A percentile compares a stretch with the other conserved stretches of the same genome.
These are phyloP conservation scores for Bucco capensis DNA, from an alignment of 2,113 vertebrate genomes.

Conservation along the genomic window DNA sequence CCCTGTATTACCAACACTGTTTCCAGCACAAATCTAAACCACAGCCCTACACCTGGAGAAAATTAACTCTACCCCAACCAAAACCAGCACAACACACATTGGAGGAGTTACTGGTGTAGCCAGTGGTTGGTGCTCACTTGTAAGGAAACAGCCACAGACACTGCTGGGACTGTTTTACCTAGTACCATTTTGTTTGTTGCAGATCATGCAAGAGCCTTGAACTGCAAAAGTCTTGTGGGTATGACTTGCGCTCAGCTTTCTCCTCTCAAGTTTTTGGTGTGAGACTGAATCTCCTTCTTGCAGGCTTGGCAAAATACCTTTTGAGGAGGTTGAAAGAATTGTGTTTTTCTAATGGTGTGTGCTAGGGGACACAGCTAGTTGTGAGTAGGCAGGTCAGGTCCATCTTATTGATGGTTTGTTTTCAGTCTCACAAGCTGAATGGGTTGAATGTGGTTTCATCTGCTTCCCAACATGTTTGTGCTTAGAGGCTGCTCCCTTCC, in stretches of 20 bases:
- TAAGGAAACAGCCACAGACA: not conserved
- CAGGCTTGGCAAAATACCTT: not conserved
- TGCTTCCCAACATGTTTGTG: fast-evolving
- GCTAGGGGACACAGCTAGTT: not conserved
- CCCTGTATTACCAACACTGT: not conserved
- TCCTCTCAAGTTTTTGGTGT: not conserved
- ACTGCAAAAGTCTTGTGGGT: not conserved
- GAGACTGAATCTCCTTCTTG: not conserved
- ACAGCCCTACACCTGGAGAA: not conserved
- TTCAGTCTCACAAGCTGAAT: not conserved
- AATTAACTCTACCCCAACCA: not conserved
- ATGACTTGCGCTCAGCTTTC: not conserved
- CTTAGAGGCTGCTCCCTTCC: not conserved
- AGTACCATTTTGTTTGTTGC: not conserved
- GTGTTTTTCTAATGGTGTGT: not conserved
- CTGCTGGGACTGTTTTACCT: not conserved
- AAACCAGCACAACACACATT: not conserved
- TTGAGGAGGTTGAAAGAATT: not conserved
- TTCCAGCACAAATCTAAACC: not conserved
- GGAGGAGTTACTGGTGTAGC: not conserved
- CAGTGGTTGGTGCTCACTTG: not conserved
- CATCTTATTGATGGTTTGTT: not conserved
- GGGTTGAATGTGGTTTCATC: not conserved
- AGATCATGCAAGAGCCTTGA: not conserved
- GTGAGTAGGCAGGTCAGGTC: not conserved